Conservation (phyloP, 1,140 invertebrate species). For the Procambarus clarkii region DNA sequence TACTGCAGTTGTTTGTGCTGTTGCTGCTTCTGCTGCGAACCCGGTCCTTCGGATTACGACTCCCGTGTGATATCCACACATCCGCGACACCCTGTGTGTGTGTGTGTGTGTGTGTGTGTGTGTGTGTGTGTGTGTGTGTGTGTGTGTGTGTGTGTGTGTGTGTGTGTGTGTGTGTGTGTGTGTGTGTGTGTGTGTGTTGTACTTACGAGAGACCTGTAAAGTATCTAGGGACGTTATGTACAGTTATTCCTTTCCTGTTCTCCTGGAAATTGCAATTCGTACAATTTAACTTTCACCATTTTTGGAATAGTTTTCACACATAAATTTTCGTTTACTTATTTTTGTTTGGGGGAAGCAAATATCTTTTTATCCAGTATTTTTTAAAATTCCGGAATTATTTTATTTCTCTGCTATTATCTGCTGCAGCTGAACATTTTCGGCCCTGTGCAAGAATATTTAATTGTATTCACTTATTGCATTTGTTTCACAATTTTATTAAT, state of each 20-base stretch:
- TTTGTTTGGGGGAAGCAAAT: background rate
- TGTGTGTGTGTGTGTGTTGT: background rate
- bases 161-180: background rate
- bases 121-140: background rate
- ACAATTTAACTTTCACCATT: background rate
- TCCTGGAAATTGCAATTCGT: background rate
- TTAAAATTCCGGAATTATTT: background rate
- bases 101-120: background rate
- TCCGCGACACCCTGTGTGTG: too few relatives aligned
- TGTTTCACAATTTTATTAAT: background rate
- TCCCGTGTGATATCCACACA: background rate
- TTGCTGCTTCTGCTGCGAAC: too few relatives aligned
- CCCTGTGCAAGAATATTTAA: background rate
- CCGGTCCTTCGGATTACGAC: too few relatives aligned
- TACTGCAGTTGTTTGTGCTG: too few relatives aligned
- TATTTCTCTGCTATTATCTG: background rate
- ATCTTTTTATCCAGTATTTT: background rate
- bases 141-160: background rate
- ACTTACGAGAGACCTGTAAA: background rate
- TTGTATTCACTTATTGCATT: background rate
- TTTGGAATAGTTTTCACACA: background rate
- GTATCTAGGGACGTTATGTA: too few relatives aligned
- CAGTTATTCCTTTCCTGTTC: too few relatives aligned
- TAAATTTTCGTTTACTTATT: background rate
- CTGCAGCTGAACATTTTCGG: too few relatives aligned